Evolutionary conservation across 2,113 vertebrate genomes (phyloP).

Genomic region (Hoplias malabaricus): DNA sequence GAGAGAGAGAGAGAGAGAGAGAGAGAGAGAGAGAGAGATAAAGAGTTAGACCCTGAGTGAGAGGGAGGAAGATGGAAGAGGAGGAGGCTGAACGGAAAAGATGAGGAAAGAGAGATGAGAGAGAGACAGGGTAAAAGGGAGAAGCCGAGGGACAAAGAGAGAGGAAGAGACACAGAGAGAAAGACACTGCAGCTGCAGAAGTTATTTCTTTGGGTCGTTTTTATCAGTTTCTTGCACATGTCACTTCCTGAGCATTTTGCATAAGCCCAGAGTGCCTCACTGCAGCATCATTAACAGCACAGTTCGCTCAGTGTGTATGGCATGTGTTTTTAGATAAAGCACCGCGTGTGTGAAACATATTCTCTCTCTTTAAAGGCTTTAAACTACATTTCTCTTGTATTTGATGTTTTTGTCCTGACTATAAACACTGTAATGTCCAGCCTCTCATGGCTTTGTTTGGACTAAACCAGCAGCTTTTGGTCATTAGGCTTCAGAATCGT

Average conservation of each 20-base stretch:
- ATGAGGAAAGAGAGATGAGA: no score
- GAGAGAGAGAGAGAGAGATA: neutral
- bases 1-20: neutral
- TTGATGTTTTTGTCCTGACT: no score
- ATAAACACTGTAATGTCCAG: no score
- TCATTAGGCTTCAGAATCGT: no score
- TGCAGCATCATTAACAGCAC: neutral
- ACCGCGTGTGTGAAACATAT: no score
- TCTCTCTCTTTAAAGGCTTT: no score
- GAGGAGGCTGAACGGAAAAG: no score
- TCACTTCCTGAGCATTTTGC: neutral
- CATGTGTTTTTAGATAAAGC: no score
- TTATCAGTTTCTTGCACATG: slow-evolving; percentile 20
- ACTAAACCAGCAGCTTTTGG: no score
- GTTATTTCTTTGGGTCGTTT: neutral
- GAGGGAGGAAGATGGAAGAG: no score
- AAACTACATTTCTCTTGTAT: no score
- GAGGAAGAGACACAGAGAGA: neutral
- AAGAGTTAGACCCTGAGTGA: neutral
- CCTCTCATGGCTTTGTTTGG: no score
- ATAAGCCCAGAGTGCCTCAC: neutral
- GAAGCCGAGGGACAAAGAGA: neutral
- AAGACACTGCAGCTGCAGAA: neutral
- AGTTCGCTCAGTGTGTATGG: neutral
- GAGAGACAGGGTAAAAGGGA: neutral